Percentiles rank a stretch among this genome's conserved stretches.
phyloP scores from a whole-genome alignment of 2,113 vertebrate genomes.

The Mionectes macconnelli region DNA sequence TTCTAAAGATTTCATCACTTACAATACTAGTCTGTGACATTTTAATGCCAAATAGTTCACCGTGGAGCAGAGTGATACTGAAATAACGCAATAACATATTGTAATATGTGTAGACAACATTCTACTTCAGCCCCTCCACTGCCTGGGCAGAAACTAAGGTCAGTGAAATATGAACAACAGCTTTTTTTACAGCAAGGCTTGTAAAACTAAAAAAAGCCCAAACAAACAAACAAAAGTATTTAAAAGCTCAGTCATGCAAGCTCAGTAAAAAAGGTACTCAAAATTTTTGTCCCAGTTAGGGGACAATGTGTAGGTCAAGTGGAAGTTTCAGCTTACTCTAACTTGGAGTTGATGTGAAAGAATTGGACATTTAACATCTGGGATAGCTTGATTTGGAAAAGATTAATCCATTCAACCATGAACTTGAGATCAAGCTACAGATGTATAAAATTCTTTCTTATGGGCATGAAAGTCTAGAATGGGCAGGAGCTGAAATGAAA shows the following conservation, averaged over 20 bases:
- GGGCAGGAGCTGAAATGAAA: not conserved
- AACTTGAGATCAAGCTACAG: not conserved
- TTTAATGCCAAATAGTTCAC: not conserved
- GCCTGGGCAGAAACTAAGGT: conserved; percentile 20
- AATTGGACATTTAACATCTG: not conserved
- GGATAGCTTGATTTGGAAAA: not conserved
- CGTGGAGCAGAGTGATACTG: not conserved
- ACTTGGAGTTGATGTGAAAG: not conserved
- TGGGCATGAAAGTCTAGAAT: not conserved
- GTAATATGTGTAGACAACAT: not conserved
- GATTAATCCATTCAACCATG: accelerated
- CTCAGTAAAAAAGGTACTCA: not conserved
- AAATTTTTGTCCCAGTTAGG: not conserved
- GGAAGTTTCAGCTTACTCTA: not conserved
- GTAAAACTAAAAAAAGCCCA: not conserved
- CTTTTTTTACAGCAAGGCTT: not conserved
- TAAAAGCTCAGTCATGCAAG: not conserved
- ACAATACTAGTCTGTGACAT: not conserved
- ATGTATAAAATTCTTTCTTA: not conserved
- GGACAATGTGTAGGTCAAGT: not conserved
- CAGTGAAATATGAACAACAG: conserved; percentile 15
- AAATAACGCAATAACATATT: conserved; percentile 16
- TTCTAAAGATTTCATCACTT: not conserved
- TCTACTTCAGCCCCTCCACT: not conserved
- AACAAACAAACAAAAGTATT: not conserved